Evolutionary conservation across 53 echinoderm and acorn worm species (phyloP), one percentile per base, ranked within the genome.

Genomic region (Arbacia lixula): DNA sequence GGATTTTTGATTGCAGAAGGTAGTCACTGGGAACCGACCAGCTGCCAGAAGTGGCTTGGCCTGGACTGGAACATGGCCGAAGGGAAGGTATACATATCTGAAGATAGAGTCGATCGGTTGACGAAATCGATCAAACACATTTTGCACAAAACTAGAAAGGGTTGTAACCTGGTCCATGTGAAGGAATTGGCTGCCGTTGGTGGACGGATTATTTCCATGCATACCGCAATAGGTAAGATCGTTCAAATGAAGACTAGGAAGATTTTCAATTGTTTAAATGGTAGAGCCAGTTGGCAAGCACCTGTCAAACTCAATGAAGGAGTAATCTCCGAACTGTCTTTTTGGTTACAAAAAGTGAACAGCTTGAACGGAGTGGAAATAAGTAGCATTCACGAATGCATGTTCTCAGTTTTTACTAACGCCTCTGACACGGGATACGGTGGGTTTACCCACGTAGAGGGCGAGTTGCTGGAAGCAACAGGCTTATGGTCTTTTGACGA

Each of bases 181-280:
- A 39, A 60, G 63, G 32, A 3, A 27, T 33, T 83, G 50, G 83
- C 83, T 2, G 25, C 22, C 10, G 49, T 83, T 50, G 33, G 17
- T 66, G 67, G 83, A 10, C 67, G 53, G 25, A 83, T 83, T 5
- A 50, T 83, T 49, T 83, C 83, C 40, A 83, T 51, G 50, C 83
- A 83, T 8, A 65, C 67, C 20, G 66, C 65, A 16, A 27, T 83
- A 2, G 83, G 83, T 3, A 33, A 28, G 34, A 17, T 83, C 20
- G 66, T 83, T 43, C 83, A 66, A 37, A 43, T 83, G 28, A 83
- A 65, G 36, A 83, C 83, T 41, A 65, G 66, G 30, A 66, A 46
- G 32, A 36, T 50, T 32, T 83, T 83, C 53, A 66, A 83, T 27
- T 83, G 65, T 43, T 27, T 83, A 3, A 66, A 66, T 66, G 53